Conservation (phyloP, 1,140 invertebrate species). For the Phocides pigmalion region DNA sequence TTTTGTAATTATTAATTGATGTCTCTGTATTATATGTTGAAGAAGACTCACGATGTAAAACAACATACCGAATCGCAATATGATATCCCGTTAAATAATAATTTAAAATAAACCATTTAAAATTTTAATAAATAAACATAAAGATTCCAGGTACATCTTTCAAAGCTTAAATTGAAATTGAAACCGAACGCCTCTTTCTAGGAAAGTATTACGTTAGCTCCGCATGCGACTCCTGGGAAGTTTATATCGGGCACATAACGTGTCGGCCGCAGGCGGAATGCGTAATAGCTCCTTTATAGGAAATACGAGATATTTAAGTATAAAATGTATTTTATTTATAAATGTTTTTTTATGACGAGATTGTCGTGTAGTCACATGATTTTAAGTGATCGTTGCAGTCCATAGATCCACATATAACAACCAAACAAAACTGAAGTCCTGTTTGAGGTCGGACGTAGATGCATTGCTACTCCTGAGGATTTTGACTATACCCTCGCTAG, state of each 20-base stretch:
- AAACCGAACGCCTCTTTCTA: slow-evolving; percentile 10
- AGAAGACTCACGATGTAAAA: too few relatives aligned
- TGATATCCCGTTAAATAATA: not conserved
- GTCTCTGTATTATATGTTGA: too few relatives aligned
- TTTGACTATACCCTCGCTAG: too few relatives aligned
- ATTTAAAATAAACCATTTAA: not conserved
- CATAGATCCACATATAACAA: too few relatives aligned
- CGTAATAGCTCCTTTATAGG: slow-evolving; percentile 10
- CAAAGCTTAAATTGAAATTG: slow-evolving; percentile 23
- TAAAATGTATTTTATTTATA: not conserved
- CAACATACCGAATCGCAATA: too few relatives aligned
- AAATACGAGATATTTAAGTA: slow-evolving; percentile 7
- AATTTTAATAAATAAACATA: not conserved
- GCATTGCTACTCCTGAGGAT: too few relatives aligned
- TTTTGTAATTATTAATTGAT: too few relatives aligned
- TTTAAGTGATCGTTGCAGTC: too few relatives aligned
- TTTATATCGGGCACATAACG: slow-evolving; percentile 26
- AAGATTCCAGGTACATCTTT: not conserved
- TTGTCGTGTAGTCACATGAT: too few relatives aligned
- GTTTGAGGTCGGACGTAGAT: too few relatives aligned
- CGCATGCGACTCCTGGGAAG: slow-evolving; percentile 17
- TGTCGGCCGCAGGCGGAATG: slow-evolving; percentile 16
- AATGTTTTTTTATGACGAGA: too few relatives aligned
- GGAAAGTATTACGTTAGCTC: slow-evolving; percentile 27
- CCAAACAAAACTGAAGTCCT: too few relatives aligned